A percentile compares a stretch with the other conserved stretches of the same genome.
Evolutionary conservation across 2,797 vertebrate species (phyloP).

Genomic region (Chelmon rostratus): DNA sequence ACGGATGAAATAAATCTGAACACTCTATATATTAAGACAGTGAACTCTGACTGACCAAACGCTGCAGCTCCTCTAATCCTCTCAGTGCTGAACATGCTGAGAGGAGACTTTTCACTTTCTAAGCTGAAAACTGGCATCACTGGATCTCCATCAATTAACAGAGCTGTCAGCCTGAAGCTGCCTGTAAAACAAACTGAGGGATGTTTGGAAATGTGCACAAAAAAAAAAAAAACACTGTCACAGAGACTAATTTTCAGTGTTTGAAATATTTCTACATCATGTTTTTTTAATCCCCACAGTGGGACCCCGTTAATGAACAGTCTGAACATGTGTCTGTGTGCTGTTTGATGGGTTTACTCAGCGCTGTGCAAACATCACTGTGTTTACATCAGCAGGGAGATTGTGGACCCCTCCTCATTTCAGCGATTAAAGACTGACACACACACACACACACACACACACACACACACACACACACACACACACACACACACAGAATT

Average conservation of each 20-base stretch:
- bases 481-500: too few species aligned
- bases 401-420: neutral
- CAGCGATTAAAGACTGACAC: neutral
- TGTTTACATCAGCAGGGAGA: constrained; percentile 20
- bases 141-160: neutral
- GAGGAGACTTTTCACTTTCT: neutral
- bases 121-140: neutral
- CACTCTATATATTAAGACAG: neutral
- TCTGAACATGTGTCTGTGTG: neutral
- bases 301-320: neutral
- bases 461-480: too few species aligned
- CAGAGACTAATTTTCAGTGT: neutral
- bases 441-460: too few species aligned
- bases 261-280: neutral
- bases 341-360: constrained; percentile 11
- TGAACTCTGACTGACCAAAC: neutral
- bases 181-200: neutral
- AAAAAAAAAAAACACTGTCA: neutral
- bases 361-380: constrained; percentile 18
- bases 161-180: neutral
- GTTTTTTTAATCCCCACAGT: neutral
- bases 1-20: neutral
- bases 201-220: neutral
- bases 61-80: neutral
- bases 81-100: neutral